These are phyloP conservation scores for Smutsia gigantea DNA, from an alignment of 2,797 vertebrate species.

Conservation along the genomic window DNA sequence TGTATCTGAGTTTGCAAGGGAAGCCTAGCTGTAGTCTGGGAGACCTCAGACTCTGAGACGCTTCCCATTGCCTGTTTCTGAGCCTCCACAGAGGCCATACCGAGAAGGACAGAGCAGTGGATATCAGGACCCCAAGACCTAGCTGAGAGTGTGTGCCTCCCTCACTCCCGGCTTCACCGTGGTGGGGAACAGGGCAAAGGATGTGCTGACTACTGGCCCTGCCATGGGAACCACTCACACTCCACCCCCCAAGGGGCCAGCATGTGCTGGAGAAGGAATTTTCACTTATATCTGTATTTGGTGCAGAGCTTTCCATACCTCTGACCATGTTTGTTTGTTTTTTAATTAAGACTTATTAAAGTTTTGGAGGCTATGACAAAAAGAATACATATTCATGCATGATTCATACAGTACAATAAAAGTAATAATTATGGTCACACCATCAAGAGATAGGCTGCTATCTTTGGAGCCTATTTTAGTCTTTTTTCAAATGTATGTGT, in stretches of 20 bases:
- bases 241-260: not conserved
- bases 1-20: not conserved
- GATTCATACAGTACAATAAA: not conserved
- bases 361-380: not conserved
- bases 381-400: not conserved
- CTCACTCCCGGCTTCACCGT: rapidly evolving
- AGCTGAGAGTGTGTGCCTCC: not conserved
- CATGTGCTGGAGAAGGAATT: not conserved
- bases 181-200: not conserved
- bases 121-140: not conserved
- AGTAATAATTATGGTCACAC: not conserved
- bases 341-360: not conserved
- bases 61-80: not conserved
- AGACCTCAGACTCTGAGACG: not conserved
- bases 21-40: not conserved
- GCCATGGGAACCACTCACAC: not conserved
- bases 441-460: not conserved
- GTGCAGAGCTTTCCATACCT: not conserved
- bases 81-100: not conserved
- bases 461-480: not conserved
- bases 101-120: not conserved
- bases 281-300: not conserved
- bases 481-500: not conserved
- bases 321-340: not conserved
- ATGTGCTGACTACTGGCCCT: not conserved